Conservation (phyloP, 2,797 vertebrate genomes). For the Hippopotamyrus pictus region DNA sequence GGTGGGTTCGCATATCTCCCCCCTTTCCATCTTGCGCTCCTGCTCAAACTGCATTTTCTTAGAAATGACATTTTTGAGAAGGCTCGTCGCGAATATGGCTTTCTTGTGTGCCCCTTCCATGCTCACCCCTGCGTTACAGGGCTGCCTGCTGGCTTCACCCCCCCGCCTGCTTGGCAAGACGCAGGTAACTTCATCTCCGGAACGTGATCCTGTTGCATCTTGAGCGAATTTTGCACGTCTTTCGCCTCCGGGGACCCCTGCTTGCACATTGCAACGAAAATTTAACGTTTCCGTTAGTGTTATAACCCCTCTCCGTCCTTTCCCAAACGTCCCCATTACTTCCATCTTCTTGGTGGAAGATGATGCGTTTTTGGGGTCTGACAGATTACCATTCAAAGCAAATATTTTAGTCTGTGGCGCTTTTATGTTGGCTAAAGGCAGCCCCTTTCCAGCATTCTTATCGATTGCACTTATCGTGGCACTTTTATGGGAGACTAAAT, state of each 20-base stretch:
- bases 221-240: constrained; percentile 52
- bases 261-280: constrained; percentile 71
- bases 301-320: constrained; percentile 64
- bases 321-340: constrained; percentile 57
- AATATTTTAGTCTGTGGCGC: constrained; percentile 69
- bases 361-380: constrained; percentile 34
- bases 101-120: constrained; percentile 80
- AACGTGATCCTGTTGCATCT: constrained; percentile 64
- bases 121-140: constrained; percentile 46
- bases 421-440: constrained; percentile 45
- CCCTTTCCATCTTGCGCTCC: constrained; percentile 94
- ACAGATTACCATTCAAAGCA: constrained; percentile 50
- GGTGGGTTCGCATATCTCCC: constrained; percentile 72
- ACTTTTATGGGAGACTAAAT: constrained; percentile 52
- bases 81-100: constrained; percentile 82
- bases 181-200: constrained; percentile 69
- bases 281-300: constrained; percentile 77
- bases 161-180: constrained; percentile 51
- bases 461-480: constrained; percentile 39
- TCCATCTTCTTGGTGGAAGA: constrained; percentile 53
- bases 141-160: constrained; percentile 47
- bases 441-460: constrained; percentile 39
- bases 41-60: constrained; percentile 97
- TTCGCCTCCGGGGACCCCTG: constrained; percentile 51
- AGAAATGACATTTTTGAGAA: constrained; percentile 91